Evolutionary conservation across 1,140 invertebrate species (phyloP), one percentile per base, ranked within the genome.

Genomic region (Vanessa atalanta): DNA sequence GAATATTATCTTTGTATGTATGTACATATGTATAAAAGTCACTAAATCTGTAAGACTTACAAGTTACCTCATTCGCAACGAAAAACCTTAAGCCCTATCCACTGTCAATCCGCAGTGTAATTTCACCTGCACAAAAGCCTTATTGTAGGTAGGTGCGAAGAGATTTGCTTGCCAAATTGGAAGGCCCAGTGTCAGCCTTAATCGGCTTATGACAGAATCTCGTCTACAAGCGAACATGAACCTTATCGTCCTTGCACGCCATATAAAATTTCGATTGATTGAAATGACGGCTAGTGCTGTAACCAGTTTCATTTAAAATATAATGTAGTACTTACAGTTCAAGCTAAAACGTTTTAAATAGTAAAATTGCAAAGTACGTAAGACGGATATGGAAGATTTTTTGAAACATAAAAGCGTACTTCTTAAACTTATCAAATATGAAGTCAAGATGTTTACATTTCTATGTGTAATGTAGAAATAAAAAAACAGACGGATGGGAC

Each of bases 111-210:
- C 77, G 47, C 47, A 79, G 78, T 78, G 78, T 86, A 83, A 86
- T 84, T 81, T 81, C 69, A 75, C 68, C 65, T 76, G 70, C 71
- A 84, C 79, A 80, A 83, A 82, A 74, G 72, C 76, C 77, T 75
- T 76, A 79, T 78, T 82, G 73, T 79, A 70, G 67, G 66, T 72
- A 88, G 84, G 86, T 86, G 83, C 64, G 82, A 88, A 81, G 82
- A 86, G 83, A 86, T 86, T 86, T 84, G 83, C 83, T 73, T 79
- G 74, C 80, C 81, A 86, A 88, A 86, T 88, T 85, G 86, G 80
- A 82, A 80, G 80, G 75, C 80, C 78, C 73, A 77, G 75, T 71
- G 47, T 68, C 66, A 55, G 50, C 20, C 65, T 77, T 87, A 86
- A 87, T 83, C 85, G 77, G 85, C 81, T 87, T 87, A 87, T 80